Evolutionary conservation across 2,113 vertebrate genomes (phyloP).

Genomic region (Muntiacus reevesi): DNA sequence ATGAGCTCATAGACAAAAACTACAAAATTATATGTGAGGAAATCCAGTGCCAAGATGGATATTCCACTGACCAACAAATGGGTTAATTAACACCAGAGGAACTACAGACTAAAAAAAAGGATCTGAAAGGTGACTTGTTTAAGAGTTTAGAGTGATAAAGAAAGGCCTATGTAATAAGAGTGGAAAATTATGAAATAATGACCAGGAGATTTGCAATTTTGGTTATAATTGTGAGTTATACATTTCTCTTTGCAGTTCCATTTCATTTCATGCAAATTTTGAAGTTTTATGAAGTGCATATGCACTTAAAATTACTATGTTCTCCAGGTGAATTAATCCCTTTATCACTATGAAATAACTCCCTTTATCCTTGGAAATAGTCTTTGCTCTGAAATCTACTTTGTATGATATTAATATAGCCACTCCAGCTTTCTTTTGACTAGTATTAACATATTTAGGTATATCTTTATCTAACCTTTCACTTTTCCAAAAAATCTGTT

Average conservation of each 20-base stretch:
- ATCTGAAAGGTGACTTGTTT: not conserved
- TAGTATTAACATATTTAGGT: not conserved
- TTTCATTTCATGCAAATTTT: not conserved
- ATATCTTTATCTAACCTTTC: not conserved
- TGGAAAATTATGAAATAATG: not conserved
- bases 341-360: not conserved
- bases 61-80: not conserved
- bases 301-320: not conserved
- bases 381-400: not conserved
- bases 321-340: not conserved
- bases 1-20: not conserved
- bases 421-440: not conserved
- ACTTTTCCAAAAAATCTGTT: not conserved
- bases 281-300: not conserved
- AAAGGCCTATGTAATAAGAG: not conserved
- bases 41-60: not conserved
- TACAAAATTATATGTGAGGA: not conserved
- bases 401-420: not conserved
- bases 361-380: constrained; percentile 10
- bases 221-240: not conserved
- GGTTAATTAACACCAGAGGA: not conserved
- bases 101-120: not conserved
- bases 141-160: not conserved
- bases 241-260: not conserved
- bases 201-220: not conserved